Evolutionary conservation across 1,140 invertebrate species (phyloP).

Genomic region (Solenopsis fugax): DNA sequence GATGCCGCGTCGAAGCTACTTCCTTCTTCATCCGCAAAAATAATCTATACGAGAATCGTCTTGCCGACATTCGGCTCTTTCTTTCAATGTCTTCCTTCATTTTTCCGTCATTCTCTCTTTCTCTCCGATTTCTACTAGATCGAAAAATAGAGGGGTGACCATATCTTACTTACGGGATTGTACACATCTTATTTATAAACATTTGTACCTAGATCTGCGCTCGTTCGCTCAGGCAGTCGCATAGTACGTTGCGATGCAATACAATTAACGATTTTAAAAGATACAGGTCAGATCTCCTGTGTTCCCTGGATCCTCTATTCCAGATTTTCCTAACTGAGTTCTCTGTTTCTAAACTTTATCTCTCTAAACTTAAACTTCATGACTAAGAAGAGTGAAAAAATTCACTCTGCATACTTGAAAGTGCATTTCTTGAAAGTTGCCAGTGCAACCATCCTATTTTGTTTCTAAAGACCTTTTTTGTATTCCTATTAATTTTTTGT

Average conservation of each 20-base stretch:
- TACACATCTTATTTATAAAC: conserved; percentile 37
- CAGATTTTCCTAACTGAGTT: not conserved
- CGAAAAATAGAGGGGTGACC: conserved; percentile 30
- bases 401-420: too few species aligned
- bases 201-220: conserved; percentile 48
- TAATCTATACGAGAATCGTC: conserved; percentile 33
- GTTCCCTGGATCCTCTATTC: not conserved
- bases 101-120: not conserved
- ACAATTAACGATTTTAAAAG: not conserved
- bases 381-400: not conserved
- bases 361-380: not conserved
- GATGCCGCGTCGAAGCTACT: not conserved
- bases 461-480: too few species aligned
- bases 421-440: not conserved
- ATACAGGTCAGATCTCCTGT: not conserved
- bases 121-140: not conserved
- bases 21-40: conserved; percentile 21
- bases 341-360: not conserved
- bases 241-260: not conserved
- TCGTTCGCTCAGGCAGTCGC: conserved; percentile 12
- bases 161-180: conserved; percentile 18
- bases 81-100: not conserved
- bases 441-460: too few species aligned
- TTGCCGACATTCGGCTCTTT: not conserved
- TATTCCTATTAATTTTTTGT: too few species aligned